Percentiles rank a stretch among this genome's conserved stretches.
phyloP scores from a whole-genome alignment of 2,888 invertebrate genomes.

The Cryptocephalus primarius region DNA sequence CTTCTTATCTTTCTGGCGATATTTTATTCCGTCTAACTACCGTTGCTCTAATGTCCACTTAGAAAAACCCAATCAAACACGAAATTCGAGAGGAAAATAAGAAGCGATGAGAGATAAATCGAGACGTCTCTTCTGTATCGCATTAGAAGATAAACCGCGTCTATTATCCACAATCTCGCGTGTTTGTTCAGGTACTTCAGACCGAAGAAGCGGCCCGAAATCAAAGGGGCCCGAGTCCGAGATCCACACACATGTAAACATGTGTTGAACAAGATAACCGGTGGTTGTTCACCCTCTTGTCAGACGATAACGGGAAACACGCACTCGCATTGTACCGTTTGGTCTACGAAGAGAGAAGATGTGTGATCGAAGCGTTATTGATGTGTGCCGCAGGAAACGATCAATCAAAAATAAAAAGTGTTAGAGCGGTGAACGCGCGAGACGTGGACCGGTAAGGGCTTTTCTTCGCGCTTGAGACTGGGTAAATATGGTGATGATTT shows the following conservation, averaged over 20 bases:
- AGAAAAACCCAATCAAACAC: too few relatives aligned
- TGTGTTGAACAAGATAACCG: not conserved
- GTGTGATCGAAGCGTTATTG: not conserved
- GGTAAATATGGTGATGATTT: too few relatives aligned
- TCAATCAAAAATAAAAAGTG: not conserved
- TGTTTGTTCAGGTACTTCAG: not conserved
- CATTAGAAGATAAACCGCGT: too few relatives aligned
- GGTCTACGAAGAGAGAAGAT: not conserved
- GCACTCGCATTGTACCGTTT: too few relatives aligned
- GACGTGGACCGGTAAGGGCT: too few relatives aligned
- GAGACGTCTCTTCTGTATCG: too few relatives aligned
- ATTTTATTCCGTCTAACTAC: too few relatives aligned
- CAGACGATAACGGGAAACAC: not conserved
- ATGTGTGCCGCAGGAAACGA: constrained; percentile 1
- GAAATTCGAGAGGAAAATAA: too few relatives aligned
- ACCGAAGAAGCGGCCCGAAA: not conserved
- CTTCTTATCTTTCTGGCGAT: too few relatives aligned
- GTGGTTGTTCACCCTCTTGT: constrained; percentile 1
- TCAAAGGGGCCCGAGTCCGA: not conserved
- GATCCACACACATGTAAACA: constrained; percentile 1
- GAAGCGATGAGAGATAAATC: too few relatives aligned
- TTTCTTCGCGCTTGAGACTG: too few relatives aligned
- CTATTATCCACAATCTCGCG: not conserved
- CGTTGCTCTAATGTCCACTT: too few relatives aligned
- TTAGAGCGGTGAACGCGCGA: not conserved